Evolutionary conservation across 2,113 vertebrate genomes (phyloP).

Genomic region (Parotia lawesii): DNA sequence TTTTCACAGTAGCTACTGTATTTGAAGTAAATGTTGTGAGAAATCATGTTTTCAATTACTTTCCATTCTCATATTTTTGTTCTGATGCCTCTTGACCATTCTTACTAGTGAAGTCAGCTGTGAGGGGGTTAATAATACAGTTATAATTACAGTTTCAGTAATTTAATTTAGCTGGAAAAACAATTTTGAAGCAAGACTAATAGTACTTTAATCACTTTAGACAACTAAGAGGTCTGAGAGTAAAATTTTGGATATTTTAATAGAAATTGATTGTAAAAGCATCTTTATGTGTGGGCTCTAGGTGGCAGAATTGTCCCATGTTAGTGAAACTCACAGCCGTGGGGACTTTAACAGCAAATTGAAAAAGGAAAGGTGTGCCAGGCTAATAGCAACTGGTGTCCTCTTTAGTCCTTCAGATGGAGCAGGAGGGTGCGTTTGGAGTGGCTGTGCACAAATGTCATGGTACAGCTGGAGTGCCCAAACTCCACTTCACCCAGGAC

Average conservation of each 20-base stretch:
- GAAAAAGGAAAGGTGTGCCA: neutral
- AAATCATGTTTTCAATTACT: neutral
- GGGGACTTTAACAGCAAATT: neutral
- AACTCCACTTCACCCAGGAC: neutral
- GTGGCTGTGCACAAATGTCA: neutral
- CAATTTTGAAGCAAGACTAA: neutral
- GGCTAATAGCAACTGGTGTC: neutral
- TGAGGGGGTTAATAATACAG: neutral
- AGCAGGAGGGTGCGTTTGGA: neutral
- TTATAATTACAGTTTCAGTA: neutral
- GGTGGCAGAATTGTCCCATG: constrained; percentile 70
- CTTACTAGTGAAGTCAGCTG: neutral
- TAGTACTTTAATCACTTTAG: neutral
- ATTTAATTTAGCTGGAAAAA: neutral
- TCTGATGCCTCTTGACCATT: neutral
- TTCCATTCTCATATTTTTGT: neutral
- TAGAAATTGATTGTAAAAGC: neutral
- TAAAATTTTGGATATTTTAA: neutral
- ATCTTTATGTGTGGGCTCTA: constrained; percentile 48
- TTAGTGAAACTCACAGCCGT: neutral
- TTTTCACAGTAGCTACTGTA: neutral
- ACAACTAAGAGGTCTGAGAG: neutral
- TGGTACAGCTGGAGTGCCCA: neutral
- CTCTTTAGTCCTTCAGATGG: neutral
- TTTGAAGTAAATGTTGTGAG: neutral